Evolutionary conservation across 2,113 vertebrate genomes (phyloP), one percentile per base, ranked within the genome.

Genomic region (Anthoscopus minutus): DNA sequence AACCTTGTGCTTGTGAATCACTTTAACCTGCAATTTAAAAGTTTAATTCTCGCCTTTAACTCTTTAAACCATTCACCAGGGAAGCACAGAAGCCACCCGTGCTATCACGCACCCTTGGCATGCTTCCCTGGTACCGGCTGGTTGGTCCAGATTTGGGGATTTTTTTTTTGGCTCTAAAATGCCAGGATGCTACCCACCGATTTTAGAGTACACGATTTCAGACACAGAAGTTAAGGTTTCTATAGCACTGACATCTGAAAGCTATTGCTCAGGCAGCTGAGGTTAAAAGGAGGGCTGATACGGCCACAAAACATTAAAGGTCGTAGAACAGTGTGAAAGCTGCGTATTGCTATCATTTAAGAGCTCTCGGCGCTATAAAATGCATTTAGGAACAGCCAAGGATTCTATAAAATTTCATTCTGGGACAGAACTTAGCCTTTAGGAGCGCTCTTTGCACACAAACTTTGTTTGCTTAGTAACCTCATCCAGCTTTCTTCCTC

Each of bases 191-290:
- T 28, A 37, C 72, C n/a, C 53, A n/a, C 30, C 54, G 50, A 4
- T 69, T 77, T 30, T 4, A 30, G 31, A 65, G n/a, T 11, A 30
- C 42, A 25, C 2, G 27, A 82, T 92, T 72, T 72, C 24, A 5
- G 77, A 74, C 56, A 51, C 79, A 88, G 65, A 93, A 94, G 91
- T 87, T 71, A 38, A 87, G 64, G 73, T 79, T 97, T 86, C 93
- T 77, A 2, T 28, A 96, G 95, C 78, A 77, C 66, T 91, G 93
- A 93, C 96, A 98, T 94, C 91, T 96, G 93, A 97, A 96, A 97
- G 91, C 92, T 81, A 95, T 94, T 96, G 96, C 96, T 97, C 94
- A 81, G 93, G 79, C 89, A 94, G 92, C 92, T 94, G 78, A 80
- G 86, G 84, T 96, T 96, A 95, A 96, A 96, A 93, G 27, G 15